A percentile compares a stretch with the other conserved stretches of the same genome.
phyloP scores from a whole-genome alignment of 2,888 invertebrate genomes.

The Archaeoteleia sp. region DNA sequence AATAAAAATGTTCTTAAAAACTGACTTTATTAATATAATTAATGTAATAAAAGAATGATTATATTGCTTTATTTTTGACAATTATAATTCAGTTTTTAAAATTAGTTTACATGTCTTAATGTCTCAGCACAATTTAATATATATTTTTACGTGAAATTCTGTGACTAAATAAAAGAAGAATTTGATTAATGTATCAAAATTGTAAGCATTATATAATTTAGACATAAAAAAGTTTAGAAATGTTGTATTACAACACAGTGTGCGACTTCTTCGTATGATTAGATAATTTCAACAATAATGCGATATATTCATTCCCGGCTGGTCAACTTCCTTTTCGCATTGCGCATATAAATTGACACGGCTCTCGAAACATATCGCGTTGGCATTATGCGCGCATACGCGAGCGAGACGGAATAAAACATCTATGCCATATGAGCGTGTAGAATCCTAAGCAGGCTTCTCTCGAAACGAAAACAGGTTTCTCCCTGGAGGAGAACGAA shows the following conservation, averaged over 20 bases:
- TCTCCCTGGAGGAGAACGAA: constrained; percentile 52
- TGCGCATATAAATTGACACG: constrained; percentile 45
- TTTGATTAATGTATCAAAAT: background rate
- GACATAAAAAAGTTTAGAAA: background rate
- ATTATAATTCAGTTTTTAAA: too few species aligned
- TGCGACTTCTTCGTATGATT: constrained; percentile 30
- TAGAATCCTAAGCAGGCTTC: constrained; percentile 63
- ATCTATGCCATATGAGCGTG: constrained; percentile 39
- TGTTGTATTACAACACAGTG: background rate
- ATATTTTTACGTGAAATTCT: too few species aligned
- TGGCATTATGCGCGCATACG: constrained; percentile 47
- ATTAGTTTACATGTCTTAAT: too few species aligned
- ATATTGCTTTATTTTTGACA: too few species aligned
- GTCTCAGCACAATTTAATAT: too few species aligned
- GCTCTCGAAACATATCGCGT: constrained; percentile 42
- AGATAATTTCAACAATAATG: constrained; percentile 44
- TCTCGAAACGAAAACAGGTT: constrained; percentile 62
- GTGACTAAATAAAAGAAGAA: background rate
- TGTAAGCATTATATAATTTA: background rate
- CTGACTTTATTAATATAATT: too few species aligned
- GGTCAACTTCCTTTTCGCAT: constrained; percentile 48
- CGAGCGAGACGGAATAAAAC: constrained; percentile 50
- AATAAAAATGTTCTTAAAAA: too few species aligned
- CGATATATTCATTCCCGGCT: constrained; percentile 36
- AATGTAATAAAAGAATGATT: too few species aligned